A percentile compares a stretch with the other conserved stretches of the same genome.
Evolutionary conservation across 2,888 invertebrate genomes (phyloP).

Genomic region (Drosophila tripunctata): DNA sequence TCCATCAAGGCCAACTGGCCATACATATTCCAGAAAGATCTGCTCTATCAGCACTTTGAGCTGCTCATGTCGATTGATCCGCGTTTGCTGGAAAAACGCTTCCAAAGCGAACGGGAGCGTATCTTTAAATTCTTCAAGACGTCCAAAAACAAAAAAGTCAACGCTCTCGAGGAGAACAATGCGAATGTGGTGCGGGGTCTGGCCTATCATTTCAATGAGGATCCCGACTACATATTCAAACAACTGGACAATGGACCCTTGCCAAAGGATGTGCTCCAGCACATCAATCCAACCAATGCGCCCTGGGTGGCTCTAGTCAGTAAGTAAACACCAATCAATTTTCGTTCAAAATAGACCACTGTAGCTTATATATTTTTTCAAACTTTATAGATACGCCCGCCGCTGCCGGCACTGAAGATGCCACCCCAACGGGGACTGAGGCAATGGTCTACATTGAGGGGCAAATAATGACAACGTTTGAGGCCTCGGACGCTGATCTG

Average conservation of each 20-base stretch:
- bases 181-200: constrained; percentile 66
- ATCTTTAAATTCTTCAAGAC: constrained; percentile 67
- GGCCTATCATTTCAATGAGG: constrained; percentile 71
- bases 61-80: constrained; percentile 75
- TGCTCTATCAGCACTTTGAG: constrained; percentile 70
- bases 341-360: too few species aligned
- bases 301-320: constrained; percentile 77
- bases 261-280: constrained; percentile 57
- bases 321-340: constrained; percentile 41
- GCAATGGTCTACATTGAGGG: constrained; percentile 72
- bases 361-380: too few species aligned
- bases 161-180: constrained; percentile 61
- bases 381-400: constrained; percentile 35
- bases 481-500: constrained; percentile 57
- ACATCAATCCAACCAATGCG: constrained; percentile 69
- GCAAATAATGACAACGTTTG: constrained; percentile 68
- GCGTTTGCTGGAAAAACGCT: constrained; percentile 56
- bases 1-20: constrained; percentile 72
- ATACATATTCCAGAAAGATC: constrained; percentile 65
- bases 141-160: constrained; percentile 69
- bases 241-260: constrained; percentile 59
- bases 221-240: constrained; percentile 72
- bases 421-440: constrained; percentile 51
- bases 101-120: constrained; percentile 59
- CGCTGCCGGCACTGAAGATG: constrained; percentile 30